These are phyloP conservation scores for Drosophila infuscata DNA, from an alignment of 2,888 invertebrate species.

Conservation along the genomic window DNA sequence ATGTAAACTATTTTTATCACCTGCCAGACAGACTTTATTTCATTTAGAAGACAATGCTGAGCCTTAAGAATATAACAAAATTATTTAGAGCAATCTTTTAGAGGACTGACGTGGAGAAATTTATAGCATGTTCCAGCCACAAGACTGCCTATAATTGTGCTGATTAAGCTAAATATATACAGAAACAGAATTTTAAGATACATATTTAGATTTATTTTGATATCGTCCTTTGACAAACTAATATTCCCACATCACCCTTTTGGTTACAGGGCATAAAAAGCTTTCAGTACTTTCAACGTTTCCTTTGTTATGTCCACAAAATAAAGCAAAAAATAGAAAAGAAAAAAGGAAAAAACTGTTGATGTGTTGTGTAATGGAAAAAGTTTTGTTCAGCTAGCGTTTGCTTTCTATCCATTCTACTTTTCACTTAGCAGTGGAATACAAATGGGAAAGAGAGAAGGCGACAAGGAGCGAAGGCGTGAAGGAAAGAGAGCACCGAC, in stretches of 20 bases:
- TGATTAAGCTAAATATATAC: neutral
- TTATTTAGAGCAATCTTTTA: neutral
- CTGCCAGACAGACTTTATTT: neutral
- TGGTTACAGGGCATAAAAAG: conserved; percentile 66
- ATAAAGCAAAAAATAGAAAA: conserved; percentile 52
- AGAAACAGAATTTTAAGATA: neutral
- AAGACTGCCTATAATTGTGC: neutral
- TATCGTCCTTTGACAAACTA: conserved; percentile 20
- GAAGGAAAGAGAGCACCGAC: conserved; percentile 2
- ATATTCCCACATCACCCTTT: conserved; percentile 50
- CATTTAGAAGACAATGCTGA: neutral
- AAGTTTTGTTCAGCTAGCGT: conserved; percentile 76
- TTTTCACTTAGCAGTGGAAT: conserved; percentile 65
- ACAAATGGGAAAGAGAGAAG: conserved; percentile 9
- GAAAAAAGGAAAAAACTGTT: conserved; percentile 63
- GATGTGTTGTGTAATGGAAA: conserved; percentile 78
- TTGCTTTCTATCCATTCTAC: conserved; percentile 74
- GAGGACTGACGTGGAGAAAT: neutral
- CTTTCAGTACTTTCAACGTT: conserved; percentile 74
- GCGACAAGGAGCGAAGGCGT: neutral
- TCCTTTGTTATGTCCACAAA: conserved; percentile 71
- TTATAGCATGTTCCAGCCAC: neutral
- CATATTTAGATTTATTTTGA: neutral
- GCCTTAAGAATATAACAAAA: neutral
- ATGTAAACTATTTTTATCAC: conserved; percentile 17